Percentiles rank a stretch among this genome's conserved stretches.
Evolutionary conservation across 1,140 invertebrate species (phyloP).

Genomic region (Sitobion miscanthi): DNA sequence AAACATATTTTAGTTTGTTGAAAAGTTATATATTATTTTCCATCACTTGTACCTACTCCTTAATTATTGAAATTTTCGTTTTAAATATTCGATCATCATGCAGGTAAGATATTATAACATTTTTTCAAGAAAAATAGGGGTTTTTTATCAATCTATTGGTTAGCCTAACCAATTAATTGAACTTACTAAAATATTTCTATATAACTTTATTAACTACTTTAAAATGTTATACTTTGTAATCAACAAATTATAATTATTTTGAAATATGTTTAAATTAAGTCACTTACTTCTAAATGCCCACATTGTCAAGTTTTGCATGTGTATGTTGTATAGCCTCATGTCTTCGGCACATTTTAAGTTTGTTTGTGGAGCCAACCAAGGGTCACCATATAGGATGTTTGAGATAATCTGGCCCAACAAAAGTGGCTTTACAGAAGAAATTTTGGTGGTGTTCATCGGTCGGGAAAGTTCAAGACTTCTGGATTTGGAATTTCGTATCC

Average conservation of each 20-base stretch:
- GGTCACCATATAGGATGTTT: not conserved
- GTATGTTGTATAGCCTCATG: not conserved
- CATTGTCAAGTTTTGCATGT: not conserved
- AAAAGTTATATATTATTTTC: too few relatives aligned
- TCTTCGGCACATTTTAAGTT: not conserved
- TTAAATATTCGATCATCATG: too few relatives aligned
- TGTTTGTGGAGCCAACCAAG: not conserved
- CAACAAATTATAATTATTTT: not conserved
- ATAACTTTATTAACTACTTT: not conserved
- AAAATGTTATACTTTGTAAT: not conserved
- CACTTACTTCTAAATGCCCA: constrained; percentile 40
- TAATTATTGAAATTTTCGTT: too few relatives aligned
- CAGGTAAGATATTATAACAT: too few relatives aligned
- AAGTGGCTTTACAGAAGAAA: not conserved
- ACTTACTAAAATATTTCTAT: too few relatives aligned
- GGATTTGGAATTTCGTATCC: not conserved
- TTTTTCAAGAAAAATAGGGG: too few relatives aligned
- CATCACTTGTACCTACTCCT: too few relatives aligned
- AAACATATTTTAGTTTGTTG: too few relatives aligned
- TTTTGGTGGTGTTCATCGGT: not conserved
- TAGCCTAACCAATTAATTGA: too few relatives aligned
- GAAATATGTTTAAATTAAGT: not conserved
- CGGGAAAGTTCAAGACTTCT: not conserved
- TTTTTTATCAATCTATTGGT: too few relatives aligned
- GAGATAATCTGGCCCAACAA: constrained; percentile 6